Evolutionary conservation across 2,113 vertebrate genomes (phyloP).

Genomic region (Tachysurus vachellii): DNA sequence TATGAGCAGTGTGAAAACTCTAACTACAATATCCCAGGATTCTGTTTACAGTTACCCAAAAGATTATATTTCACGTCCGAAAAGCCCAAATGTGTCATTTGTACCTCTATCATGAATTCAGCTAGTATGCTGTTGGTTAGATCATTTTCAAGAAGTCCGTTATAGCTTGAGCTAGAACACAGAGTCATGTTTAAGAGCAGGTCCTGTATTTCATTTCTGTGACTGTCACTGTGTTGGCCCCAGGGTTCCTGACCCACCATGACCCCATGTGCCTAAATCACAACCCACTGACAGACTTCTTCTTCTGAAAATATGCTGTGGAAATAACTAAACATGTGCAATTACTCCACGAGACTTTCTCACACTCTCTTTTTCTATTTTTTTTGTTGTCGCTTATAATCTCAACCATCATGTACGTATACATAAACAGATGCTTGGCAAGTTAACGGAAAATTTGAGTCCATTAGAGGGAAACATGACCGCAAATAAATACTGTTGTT

Average conservation of each 20-base stretch:
- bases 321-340: neutral
- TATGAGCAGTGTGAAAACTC: too few species aligned
- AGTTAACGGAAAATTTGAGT: neutral
- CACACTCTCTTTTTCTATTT: neutral
- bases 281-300: neutral
- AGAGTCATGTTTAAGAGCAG: neutral
- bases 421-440: neutral
- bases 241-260: neutral
- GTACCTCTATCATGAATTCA: neutral
- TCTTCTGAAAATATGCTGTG: constrained; percentile 1
- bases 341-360: neutral
- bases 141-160: neutral
- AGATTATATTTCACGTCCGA: too few species aligned
- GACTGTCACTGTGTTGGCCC: neutral
- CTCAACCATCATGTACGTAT: neutral
- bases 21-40: too few species aligned
- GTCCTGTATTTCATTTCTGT: neutral
- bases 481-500: neutral
- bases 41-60: too few species aligned
- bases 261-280: constrained; percentile 5
- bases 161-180: constrained; percentile 1
- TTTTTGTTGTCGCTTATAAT: neutral
- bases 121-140: neutral
- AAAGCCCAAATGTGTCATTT: too few species aligned
- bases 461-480: neutral